Evolutionary conservation across 2,888 invertebrate genomes (phyloP), one percentile per base, ranked within the genome.

Genomic region (Selenia dentaria): DNA sequence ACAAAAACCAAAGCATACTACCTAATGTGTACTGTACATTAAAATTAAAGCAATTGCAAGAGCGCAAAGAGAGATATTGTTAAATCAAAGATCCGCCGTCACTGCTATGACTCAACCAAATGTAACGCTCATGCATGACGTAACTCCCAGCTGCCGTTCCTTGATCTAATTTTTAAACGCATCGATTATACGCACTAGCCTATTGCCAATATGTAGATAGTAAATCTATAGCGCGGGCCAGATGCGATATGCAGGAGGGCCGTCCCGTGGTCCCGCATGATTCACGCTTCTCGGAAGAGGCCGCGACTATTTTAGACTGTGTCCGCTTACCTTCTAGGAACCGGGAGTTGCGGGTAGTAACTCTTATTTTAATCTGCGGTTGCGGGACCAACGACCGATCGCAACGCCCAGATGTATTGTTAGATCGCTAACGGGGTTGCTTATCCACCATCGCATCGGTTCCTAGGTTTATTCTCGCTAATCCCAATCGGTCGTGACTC

Each of bases 261-360:
- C 22, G 22, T 8, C 22, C 22, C 22, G 22, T 12, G 4, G 37
- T 37, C 37, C 37, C 37, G 37, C 81, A 64, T 88, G 88, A 88
- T 49, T 89, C 88, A 90, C 67, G 67, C 62, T 79, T 82, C 86
- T 83, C 82, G 81, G 88, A 89, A 88, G 85, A 78, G 80, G 83
- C 81, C 80, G 80, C 66, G 77, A 81, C 87, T 88, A 88, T 89
- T 89, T 88, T 85, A 82, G 83, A 80, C 74, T 85, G 88, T 83
- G 88, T 89, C 87, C 88, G 89, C 87, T 87, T 87, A 84, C 88
- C 82, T 90, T 90, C 90, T 90, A 83, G 83, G 88, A 88, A 88
- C 73, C 76, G 77, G 71, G 72, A 74, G 65, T 67, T 70, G 68
- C 74, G 22, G 22, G 1, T 22, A 22, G 22, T 22, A 22, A 22